phyloP scores from a whole-genome alignment of 2,797 vertebrate genomes.

The Glossophaga mutica region DNA sequence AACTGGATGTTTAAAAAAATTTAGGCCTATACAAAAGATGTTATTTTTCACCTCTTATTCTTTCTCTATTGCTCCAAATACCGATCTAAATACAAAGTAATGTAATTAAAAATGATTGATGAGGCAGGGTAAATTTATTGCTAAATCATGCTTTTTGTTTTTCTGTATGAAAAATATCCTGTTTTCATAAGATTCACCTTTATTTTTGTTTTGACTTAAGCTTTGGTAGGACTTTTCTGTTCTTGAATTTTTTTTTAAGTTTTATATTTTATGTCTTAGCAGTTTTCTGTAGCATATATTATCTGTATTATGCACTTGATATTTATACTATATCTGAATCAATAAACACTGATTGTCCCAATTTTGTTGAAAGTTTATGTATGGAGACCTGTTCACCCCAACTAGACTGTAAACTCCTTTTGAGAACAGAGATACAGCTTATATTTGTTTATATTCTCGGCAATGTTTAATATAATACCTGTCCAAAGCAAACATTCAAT shows the following conservation, averaged over 20 bases:
- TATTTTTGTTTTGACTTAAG: conserved; percentile 6
- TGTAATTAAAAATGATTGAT: neutral
- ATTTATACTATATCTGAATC: neutral
- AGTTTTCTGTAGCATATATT: neutral
- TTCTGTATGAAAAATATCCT: neutral
- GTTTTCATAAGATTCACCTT: neutral
- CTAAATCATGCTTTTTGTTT: neutral
- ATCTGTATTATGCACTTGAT: neutral
- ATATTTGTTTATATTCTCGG: neutral
- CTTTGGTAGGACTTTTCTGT: neutral
- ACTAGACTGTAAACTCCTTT: neutral
- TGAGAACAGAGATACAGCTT: neutral
- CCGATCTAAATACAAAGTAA: neutral
- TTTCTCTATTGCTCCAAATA: neutral
- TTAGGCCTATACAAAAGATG: neutral
- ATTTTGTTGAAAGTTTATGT: neutral
- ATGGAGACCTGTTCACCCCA: neutral
- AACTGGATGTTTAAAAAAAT: neutral
- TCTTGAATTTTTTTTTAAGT: neutral
- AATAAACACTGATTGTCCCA: neutral
- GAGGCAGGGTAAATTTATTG: neutral
- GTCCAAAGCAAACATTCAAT: neutral
- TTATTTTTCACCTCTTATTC: neutral
- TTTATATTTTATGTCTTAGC: neutral
- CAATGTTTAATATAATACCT: neutral